Base-by-base conservation (phyloP, 1,140 invertebrate species). In the Temnothorax longispinosus region DNA sequence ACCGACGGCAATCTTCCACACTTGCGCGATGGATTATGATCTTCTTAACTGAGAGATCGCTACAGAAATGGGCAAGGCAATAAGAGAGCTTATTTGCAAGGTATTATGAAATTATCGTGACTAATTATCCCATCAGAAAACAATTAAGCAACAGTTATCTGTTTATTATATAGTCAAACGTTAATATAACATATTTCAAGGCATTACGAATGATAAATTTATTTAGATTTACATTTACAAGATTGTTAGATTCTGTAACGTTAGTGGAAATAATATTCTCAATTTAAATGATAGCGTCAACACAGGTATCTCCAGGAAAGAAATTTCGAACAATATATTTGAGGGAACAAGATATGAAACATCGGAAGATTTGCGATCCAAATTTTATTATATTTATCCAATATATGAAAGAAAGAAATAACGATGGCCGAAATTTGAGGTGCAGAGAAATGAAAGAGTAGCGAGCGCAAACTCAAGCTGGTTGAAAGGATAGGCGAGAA, bases 11-110 rank as follows among this genome's bases (percentile, higher is more conserved):
- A 84, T 87, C 50, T 84, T 74, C 47, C 38, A 65, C 86, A 84
- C 67, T 87, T 84, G 86, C 44, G 64, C 56, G 77, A 87, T 71
- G 38, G 77, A 87, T 87, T 87, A 82, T 52, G 78, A 71, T 60
- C 64, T 74, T 18, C 80, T 87, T 87, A 82, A 71, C 65, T 50
- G 69, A 74, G 52, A 62, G 65, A 77, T 72, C 13, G 69, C 27
- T 56, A 44, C 71, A 65, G 54, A 78, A 72, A 77, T 71, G 38
- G 13, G 10, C 50, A 13, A 52, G 56, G 35, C 32, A 52, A 47
- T 52, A 44, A 27, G 27, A 15, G 62, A 60, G 69, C 76, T 76
- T 32, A 52, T 74, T 85, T 21, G 13, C 32, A 41, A 47, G 72
- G 52, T 62, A 85, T 74, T 67, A 78, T 78, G 60, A 62, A 77